A percentile compares a stretch with the other conserved stretches of the same genome.
Evolutionary conservation across 2,113 vertebrate species (phyloP).

Genomic region (Platysternon megacephalum): DNA sequence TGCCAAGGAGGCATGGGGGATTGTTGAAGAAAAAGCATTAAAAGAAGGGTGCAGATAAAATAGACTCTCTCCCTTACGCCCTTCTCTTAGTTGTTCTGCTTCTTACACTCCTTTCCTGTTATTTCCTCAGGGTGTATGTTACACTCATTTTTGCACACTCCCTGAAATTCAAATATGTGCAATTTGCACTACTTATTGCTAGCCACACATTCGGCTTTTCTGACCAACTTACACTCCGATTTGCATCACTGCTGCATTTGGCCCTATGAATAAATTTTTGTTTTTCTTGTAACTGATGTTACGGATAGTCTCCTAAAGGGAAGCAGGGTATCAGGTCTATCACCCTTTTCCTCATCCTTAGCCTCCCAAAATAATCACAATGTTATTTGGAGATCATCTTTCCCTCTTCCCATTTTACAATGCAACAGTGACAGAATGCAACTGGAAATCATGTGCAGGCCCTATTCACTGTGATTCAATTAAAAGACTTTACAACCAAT

Average conservation of each 20-base stretch:
- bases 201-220: not conserved
- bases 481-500: slow-evolving; percentile 70
- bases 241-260: not conserved
- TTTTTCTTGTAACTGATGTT: not conserved
- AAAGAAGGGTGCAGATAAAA: not conserved
- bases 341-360: not conserved
- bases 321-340: not conserved
- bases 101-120: not conserved
- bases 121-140: not conserved
- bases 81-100: not conserved
- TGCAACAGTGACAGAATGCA: not conserved
- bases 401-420: slow-evolving; percentile 27
- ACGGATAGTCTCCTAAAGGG: not conserved
- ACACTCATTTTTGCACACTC: accelerated
- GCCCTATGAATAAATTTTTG: not conserved
- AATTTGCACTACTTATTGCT: not conserved
- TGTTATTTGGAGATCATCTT: not conserved
- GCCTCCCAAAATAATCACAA: slow-evolving; percentile 10
- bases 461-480: slow-evolving; percentile 48
- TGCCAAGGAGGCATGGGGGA: accelerated
- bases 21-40: not conserved
- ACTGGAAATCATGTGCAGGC: slow-evolving; percentile 62
- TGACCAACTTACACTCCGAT: not conserved
- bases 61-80: not conserved
- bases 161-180: accelerated